Evolutionary conservation across 2,888 invertebrate genomes (phyloP), one percentile per base, ranked within the genome.

Genomic region (Epistrophe grossulariae): DNA sequence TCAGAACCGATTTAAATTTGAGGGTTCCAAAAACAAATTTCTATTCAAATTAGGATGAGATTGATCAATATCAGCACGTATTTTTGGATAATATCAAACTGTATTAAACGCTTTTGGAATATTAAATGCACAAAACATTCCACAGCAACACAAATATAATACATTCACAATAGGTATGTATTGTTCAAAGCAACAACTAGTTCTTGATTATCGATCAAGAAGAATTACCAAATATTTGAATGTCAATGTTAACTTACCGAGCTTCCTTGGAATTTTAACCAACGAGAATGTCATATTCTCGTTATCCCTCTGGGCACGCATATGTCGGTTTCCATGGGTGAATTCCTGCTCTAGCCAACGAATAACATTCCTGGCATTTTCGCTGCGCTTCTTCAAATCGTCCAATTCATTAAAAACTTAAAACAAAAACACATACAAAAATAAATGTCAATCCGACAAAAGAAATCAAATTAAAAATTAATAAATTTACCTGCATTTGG

Each of bases 321-420:
- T 94, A 92, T 96, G 98, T 88, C 98, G 94, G 89, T 97, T 98
- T 13, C 98, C 98, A 88, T 96, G 95, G 89, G 96, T 95, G 88
- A 98, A 95, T 91, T 98, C 98, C 48, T 95, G 94, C 93, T 98
- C 98, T 88, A 99, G 93, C 98, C 98, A 99, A 89, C 98, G 96
- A 82, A 98, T 98, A 5, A 97, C 98, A 91, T 98, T 98, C 71
- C 98, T 95, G 0, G 98, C 98, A 88, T 96, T 95, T 88, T 95
- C 95, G 90, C 96, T 96, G 89, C 96, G 96, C 83, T 97, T 96
- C 93, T 99, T 98, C 90, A 98, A 93, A 90, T 97, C 96, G 92
- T 98, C 98, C 91, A 98, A 93, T 88, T 97, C 97, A 90, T 97
- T 97, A 79, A 98, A 95, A 88, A 98, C 98, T 98, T 17, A 0